Evolutionary conservation across 1,140 invertebrate genomes (phyloP).

Genomic region (Ceratitis capitata): DNA sequence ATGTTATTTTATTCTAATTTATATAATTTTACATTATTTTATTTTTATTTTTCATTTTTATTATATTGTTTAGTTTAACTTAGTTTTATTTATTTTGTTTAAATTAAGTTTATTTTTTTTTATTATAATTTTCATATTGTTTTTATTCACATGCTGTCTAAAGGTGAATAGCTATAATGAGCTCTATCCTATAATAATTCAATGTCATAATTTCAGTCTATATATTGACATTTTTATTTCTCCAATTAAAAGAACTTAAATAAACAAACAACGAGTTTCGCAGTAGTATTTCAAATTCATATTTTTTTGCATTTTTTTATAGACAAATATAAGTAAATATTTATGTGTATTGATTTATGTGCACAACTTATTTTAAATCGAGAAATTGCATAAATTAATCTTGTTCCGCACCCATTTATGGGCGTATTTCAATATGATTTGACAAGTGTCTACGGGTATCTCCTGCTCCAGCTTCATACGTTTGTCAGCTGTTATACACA

Average conservation of each 20-base stretch:
- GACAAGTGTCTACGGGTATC: background rate
- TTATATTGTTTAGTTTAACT: too few species aligned
- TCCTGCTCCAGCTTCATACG: too few species aligned
- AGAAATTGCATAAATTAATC: conserved; percentile 2
- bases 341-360: too few species aligned
- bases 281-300: background rate
- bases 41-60: too few species aligned
- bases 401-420: conserved; percentile 13
- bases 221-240: background rate
- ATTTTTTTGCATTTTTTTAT: background rate
- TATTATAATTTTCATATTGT: too few species aligned
- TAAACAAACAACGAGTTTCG: background rate
- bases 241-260: background rate
- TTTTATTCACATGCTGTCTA: too few species aligned
- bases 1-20: too few species aligned
- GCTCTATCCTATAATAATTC: background rate
- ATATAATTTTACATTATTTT: too few species aligned
- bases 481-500: background rate
- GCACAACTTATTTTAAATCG: background rate
- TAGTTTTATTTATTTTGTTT: too few species aligned
- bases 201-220: background rate
- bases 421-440: background rate
- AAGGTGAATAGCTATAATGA: background rate
- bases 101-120: too few species aligned
- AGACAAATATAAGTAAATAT: too few species aligned